phyloP scores from a whole-genome alignment of 2,113 vertebrate species.

The Cricetomys ansorgei region DNA sequence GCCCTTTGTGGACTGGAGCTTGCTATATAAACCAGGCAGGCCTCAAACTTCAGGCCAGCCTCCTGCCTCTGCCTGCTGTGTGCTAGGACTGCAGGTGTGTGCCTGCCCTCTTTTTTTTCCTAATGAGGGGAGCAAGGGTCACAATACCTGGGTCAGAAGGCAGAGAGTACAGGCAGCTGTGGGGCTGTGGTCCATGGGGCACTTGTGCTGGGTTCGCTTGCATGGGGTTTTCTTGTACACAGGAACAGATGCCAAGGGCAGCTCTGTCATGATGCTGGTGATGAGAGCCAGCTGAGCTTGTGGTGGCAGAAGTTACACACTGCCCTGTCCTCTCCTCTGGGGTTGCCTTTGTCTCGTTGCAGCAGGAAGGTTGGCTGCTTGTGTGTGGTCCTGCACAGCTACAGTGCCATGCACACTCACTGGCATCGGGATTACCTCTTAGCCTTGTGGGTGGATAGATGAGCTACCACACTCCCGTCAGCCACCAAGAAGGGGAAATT shows the following conservation, averaged over 20 bases:
- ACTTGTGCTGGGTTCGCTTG: background rate
- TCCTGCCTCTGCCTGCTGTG: background rate
- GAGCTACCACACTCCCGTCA: background rate
- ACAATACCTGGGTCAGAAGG: background rate
- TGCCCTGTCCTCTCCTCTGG: background rate
- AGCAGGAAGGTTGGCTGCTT: fast-evolving
- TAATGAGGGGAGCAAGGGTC: background rate
- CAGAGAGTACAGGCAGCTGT: fast-evolving
- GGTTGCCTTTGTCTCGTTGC: background rate
- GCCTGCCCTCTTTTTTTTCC: background rate
- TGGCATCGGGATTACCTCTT: background rate
- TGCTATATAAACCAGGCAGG: background rate
- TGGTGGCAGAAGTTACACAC: fast-evolving
- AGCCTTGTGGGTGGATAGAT: no score
- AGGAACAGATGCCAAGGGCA: background rate
- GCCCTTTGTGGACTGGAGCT: background rate
- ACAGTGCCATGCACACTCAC: background rate
- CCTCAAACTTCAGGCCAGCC: background rate
- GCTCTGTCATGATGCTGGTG: background rate
- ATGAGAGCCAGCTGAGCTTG: fast-evolving
- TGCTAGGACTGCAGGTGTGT: background rate
- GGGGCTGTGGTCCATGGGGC: fast-evolving
- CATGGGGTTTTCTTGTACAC: fast-evolving
- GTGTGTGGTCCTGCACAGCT: fast-evolving
- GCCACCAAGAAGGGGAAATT: background rate